Evolutionary conservation across 92 coral and sea anemone species (phyloP).

Genomic region (Montipora capitata): DNA sequence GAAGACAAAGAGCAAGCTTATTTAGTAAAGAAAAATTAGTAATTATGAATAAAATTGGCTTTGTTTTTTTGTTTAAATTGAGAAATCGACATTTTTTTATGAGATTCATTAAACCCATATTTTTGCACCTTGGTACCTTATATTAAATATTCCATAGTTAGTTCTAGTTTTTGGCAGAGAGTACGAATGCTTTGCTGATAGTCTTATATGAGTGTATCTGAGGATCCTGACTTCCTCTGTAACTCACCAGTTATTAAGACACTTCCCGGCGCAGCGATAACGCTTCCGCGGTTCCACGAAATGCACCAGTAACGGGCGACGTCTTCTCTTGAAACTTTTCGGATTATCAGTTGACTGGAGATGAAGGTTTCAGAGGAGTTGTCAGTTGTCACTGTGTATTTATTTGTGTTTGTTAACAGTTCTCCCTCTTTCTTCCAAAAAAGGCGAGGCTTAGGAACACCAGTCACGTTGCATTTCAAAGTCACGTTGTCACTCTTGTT

Average conservation of each 20-base stretch:
- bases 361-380: background rate
- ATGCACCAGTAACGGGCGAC: constrained; percentile 78
- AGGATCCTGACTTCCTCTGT: too few species aligned
- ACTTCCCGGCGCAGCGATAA: background rate
- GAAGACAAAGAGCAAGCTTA: too few species aligned
- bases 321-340: constrained; percentile 46
- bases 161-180: too few species aligned
- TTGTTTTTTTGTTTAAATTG: too few species aligned
- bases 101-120: too few species aligned
- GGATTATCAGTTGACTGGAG: constrained; percentile 31
- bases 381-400: constrained; percentile 31
- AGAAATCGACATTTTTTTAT: too few species aligned
- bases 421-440: constrained; percentile 83
- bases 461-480: constrained; percentile 73
- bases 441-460: constrained; percentile 74
- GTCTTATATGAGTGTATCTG: too few species aligned
- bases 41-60: too few species aligned
- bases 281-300: constrained; percentile 73
- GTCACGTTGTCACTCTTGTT: constrained; percentile 31
- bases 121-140: too few species aligned
- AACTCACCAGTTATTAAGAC: constrained; percentile 36
- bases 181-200: too few species aligned
- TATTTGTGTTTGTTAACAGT: constrained; percentile 50
- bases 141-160: too few species aligned
- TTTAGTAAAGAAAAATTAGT: too few species aligned